phyloP scores from a whole-genome alignment of 2,888 invertebrate species.

The Netelia inedita region DNA sequence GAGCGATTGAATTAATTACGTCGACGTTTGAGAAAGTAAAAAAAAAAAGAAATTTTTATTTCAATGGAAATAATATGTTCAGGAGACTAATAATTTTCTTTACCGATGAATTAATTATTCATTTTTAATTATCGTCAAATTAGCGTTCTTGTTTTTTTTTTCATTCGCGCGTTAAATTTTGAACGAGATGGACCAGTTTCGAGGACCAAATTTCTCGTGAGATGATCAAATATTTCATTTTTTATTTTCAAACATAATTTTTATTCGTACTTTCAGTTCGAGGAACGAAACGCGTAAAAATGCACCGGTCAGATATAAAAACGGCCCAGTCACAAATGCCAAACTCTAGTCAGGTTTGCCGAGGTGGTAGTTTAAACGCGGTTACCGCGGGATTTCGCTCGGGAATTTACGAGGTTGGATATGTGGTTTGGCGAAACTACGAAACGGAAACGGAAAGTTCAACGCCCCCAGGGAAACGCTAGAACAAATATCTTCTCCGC shows the following conservation, averaged over 20 bases:
- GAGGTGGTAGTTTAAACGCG: constrained; percentile 6
- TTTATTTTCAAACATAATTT: not conserved
- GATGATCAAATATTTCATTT: no score
- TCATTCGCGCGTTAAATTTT: no score
- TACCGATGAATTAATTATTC: no score
- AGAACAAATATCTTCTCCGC: constrained; percentile 4
- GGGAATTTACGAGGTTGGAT: not conserved
- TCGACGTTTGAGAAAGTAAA: no score
- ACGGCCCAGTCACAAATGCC: not conserved
- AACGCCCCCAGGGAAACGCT: not conserved
- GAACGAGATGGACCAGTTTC: no score
- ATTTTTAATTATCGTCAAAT: no score
- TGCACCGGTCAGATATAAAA: not conserved
- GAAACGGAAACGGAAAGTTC: constrained; percentile 1
- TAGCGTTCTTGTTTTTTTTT: no score
- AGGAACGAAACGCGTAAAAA: not conserved
- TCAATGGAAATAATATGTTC: no score
- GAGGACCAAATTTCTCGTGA: no score
- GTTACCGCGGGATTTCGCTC: not conserved
- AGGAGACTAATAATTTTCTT: no score
- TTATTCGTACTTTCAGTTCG: not conserved
- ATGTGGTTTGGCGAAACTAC: not conserved
- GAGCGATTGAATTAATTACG: no score
- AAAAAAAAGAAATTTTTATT: no score
- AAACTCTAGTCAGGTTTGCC: not conserved